Percentiles rank a stretch among this genome's conserved stretches.
Evolutionary conservation across 2,797 vertebrate genomes (phyloP).

Genomic region (Amblyopsis hoosieri): DNA sequence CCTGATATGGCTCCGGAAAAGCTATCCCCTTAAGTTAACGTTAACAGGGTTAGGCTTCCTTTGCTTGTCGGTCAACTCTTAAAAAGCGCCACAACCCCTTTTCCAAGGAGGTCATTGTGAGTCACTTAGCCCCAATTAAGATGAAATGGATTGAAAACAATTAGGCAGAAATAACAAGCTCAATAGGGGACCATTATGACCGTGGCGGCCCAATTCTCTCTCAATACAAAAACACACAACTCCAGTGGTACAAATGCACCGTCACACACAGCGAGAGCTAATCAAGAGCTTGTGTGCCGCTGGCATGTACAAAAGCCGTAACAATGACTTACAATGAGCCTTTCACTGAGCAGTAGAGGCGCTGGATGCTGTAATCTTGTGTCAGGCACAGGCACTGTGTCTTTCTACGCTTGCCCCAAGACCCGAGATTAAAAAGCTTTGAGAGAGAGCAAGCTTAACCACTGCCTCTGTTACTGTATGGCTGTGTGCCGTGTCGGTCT

Average conservation of each 20-base stretch:
- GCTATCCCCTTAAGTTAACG: background rate
- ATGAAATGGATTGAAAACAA: constrained; percentile 25
- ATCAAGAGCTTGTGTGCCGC: constrained; percentile 65
- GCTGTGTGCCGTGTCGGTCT: constrained; percentile 21
- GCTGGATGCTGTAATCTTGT: constrained; percentile 63
- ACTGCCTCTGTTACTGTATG: constrained; percentile 42
- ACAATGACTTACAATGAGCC: constrained; percentile 68
- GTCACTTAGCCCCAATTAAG: background rate
- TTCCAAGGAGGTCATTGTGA: constrained; percentile 16
- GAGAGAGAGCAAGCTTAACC: constrained; percentile 44
- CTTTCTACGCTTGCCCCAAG: constrained; percentile 60
- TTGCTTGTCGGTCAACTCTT: constrained; percentile 16
- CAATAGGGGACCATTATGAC: constrained; percentile 33
- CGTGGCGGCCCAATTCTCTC: constrained; percentile 29
- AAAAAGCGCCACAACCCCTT: background rate
- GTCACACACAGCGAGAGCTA: constrained; percentile 60
- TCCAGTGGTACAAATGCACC: constrained; percentile 53
- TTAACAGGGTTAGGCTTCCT: constrained; percentile 15
- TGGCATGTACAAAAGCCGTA: constrained; percentile 65
- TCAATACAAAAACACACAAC: constrained; percentile 56
- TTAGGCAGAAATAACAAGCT: constrained; percentile 37
- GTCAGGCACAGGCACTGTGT: constrained; percentile 59
- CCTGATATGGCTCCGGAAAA: constrained; percentile 14
- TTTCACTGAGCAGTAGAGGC: constrained; percentile 59
- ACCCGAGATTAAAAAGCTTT: constrained; percentile 64